Percentiles rank a stretch among this genome's conserved stretches.
Conservation (phyloP, 1,140 invertebrate genomes). For the Habropoda laboriosa region DNA sequence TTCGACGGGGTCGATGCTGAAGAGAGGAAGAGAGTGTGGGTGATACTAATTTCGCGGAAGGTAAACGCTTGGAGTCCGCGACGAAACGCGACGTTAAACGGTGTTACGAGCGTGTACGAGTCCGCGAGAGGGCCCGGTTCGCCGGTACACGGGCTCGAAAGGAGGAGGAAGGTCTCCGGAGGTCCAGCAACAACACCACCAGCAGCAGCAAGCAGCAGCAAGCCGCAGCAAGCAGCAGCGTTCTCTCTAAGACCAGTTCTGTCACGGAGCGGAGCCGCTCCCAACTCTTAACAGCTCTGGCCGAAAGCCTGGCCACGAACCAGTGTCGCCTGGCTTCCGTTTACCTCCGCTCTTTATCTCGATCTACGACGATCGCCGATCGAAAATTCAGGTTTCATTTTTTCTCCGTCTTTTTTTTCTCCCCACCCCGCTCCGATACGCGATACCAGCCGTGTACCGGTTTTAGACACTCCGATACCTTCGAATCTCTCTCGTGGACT, state of each 20-base stretch:
- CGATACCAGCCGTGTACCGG: conserved; percentile 41
- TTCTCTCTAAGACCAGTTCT: conserved; percentile 68
- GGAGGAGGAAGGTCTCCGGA: conserved; percentile 24
- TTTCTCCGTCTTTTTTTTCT: conserved; percentile 15
- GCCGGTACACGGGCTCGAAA: conserved; percentile 13
- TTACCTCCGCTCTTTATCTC: conserved; percentile 60
- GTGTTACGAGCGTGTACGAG: background rate
- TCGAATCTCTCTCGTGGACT: conserved; percentile 28
- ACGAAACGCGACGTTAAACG: conserved; percentile 12
- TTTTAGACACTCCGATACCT: conserved; percentile 50
- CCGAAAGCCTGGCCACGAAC: conserved; percentile 63
- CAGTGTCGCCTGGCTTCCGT: conserved; percentile 64
- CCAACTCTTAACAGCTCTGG: conserved; percentile 68
- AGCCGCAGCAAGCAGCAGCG: no score
- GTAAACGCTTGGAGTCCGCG: background rate
- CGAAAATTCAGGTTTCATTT: conserved; percentile 56
- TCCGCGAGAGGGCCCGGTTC: background rate
- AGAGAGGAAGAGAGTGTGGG: background rate
- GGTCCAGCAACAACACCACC: no score
- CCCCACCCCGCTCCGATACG: conserved; percentile 21
- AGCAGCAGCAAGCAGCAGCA: no score
- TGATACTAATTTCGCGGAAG: conserved; percentile 33
- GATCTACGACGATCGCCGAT: conserved; percentile 62
- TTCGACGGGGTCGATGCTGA: background rate
- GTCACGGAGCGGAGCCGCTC: conserved; percentile 70